These are phyloP conservation scores for Eupithecia vulgata DNA, from an alignment of 2,888 invertebrate species.

Conservation along the genomic window DNA sequence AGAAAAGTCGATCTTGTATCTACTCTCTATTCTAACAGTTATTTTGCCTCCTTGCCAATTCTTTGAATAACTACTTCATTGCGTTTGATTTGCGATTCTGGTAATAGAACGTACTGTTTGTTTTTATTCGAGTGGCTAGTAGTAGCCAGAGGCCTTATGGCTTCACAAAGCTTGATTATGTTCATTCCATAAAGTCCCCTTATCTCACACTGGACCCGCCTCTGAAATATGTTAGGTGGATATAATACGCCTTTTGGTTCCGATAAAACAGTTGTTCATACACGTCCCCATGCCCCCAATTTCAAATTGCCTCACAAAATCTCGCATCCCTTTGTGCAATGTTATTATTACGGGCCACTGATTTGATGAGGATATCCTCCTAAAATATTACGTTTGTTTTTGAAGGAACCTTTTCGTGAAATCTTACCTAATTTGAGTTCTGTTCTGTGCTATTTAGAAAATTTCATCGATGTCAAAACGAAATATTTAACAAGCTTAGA, in stretches of 20 bases:
- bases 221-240: constrained; percentile 44
- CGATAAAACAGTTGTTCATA: constrained; percentile 50
- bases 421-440: neutral
- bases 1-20: constrained; percentile 38
- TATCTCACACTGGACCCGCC: constrained; percentile 40
- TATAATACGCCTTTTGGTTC: constrained; percentile 50
- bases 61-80: constrained; percentile 2
- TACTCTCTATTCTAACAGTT: constrained; percentile 42
- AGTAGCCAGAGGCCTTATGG: neutral
- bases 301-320: constrained; percentile 74
- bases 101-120: neutral
- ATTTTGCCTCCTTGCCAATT: constrained; percentile 18
- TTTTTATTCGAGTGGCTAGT: neutral
- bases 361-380: constrained; percentile 65
- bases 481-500: too few relatives aligned
- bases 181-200: constrained; percentile 27
- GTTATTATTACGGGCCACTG: constrained; percentile 76
- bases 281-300: constrained; percentile 63
- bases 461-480: neutral
- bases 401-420: constrained; percentile 3
- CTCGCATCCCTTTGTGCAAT: constrained; percentile 73
- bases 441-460: neutral
- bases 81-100: neutral
- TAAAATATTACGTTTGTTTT: constrained; percentile 35
- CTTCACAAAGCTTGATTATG: constrained; percentile 27